Evolutionary conservation across 2,113 vertebrate species (phyloP).

Genomic region (Ophthalmolycus amberensis): DNA sequence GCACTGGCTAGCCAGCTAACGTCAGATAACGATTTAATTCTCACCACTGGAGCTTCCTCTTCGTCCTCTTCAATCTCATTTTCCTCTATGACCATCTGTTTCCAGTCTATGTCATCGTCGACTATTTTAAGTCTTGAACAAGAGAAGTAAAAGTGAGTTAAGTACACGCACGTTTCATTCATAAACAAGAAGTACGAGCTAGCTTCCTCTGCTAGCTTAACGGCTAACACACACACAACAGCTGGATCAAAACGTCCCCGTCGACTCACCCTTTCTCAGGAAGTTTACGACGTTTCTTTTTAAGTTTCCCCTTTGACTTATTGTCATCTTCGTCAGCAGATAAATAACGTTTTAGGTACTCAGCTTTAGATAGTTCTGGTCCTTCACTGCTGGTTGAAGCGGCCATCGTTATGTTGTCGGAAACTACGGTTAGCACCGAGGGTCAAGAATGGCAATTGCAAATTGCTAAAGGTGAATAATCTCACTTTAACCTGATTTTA

Average conservation of each 20-base stretch:
- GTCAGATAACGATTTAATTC: background rate
- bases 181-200: background rate
- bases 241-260: background rate
- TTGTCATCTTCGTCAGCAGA: conserved; percentile 68
- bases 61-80: conserved; percentile 80
- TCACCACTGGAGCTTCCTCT: conserved; percentile 90
- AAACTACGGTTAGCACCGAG: conserved; percentile 58
- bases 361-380: conserved; percentile 79
- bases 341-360: conserved; percentile 85
- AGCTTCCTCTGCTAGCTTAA: conserved; percentile 18
- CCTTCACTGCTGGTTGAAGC: conserved; percentile 60
- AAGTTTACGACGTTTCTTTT: conserved; percentile 77
- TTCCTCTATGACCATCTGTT: conserved; percentile 77
- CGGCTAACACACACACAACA: conserved; percentile 16
- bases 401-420: conserved; percentile 74
- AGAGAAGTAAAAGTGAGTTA: background rate
- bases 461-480: background rate
- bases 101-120: conserved; percentile 94
- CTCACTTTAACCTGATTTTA: background rate
- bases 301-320: conserved; percentile 75
- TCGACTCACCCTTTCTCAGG: conserved; percentile 73
- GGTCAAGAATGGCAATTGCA: conserved; percentile 18
- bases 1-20: conserved; percentile 2
- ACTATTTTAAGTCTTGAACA: conserved; percentile 92
- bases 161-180: background rate